Evolutionary conservation across 1,140 invertebrate species (phyloP), one percentile per base, ranked within the genome.

Genomic region (Meloidogyne hapla): DNA sequence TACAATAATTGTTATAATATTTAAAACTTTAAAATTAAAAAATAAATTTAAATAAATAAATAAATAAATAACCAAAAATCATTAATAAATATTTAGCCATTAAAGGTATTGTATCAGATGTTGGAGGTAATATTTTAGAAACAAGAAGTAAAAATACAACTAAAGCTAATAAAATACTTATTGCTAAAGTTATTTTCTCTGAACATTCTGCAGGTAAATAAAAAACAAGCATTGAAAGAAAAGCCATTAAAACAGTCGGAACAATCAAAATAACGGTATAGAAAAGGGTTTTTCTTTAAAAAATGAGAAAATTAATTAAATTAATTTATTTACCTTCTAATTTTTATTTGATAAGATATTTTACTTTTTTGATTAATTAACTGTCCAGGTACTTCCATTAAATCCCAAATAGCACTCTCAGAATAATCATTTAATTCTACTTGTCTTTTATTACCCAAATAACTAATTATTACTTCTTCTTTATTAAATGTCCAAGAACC

Each of bases 401-500:
- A 94, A 88, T 99, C 96, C 96, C 96, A 99, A 2, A 96, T 98
- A 38, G 96, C 96, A 78, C 94, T 96, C 13, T 79, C 70, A 21
- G 84, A 95, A 87, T 98, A 98, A 89, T 98, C 95, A 0, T 93
- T 96, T 18, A 98, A 89, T 88, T 98, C 95, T 4, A 98, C 93
- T 88, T 86, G 84, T 18, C 79, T 67, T 72, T 87, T 86, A 25
- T 81, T 81, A 10, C 62, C 71, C 68, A 78, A 48, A 61, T 78
- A 78, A 23, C 45, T 70, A 56, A 62, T 69, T 56, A 56, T 56
- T n/a, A 56, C 94, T 89, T 98, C 94, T 88, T 98, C 94, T 0
- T 94, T 94, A 83, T 96, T 96, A 88, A 96, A 98, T 0, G 96
- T 98, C 96, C 96, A 99, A 1, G 94, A 97, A 5, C 95, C 95